A percentile compares a stretch with the other conserved stretches of the same genome.
Conservation (phyloP, 2,113 vertebrate genomes). For the Athene cunicularia region DNA sequence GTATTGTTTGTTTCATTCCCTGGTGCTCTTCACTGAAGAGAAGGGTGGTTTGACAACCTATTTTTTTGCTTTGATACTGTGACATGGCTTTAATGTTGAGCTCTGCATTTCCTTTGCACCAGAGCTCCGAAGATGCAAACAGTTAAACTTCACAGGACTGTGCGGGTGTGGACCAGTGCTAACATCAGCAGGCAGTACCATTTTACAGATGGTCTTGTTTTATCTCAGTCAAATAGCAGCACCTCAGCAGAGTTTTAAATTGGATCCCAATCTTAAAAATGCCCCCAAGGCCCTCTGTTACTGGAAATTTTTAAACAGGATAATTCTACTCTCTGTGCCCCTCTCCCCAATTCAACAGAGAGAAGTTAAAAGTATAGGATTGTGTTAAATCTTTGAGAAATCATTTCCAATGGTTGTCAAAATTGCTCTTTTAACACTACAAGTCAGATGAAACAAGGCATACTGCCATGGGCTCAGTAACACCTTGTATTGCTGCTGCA, state of each 20-base stretch:
- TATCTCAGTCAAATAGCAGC: not conserved
- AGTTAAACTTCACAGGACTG: not conserved
- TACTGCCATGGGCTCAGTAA: not conserved
- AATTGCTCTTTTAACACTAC: not conserved
- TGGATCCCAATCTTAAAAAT: not conserved
- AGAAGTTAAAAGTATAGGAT: not conserved
- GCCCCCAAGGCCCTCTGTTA: not conserved
- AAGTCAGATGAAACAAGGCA: not conserved
- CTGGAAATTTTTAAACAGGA: not conserved
- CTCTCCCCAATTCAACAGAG: not conserved
- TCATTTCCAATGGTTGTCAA: not conserved
- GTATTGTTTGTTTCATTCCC: not conserved
- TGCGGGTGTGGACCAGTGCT: not conserved
- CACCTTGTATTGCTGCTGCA: fast-evolving
- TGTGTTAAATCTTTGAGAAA: not conserved
- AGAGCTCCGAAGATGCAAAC: not conserved
- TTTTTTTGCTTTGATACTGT: not conserved
- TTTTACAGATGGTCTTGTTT: not conserved
- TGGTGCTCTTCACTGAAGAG: not conserved
- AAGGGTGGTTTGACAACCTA: not conserved
- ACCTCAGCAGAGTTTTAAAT: not conserved
- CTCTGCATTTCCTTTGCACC: not conserved
- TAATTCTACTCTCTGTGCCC: not conserved
- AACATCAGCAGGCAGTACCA: not conserved
- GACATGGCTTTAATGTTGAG: not conserved